Percentiles rank a stretch among this genome's conserved stretches.
These are phyloP conservation scores for Coluber constrictor DNA, from an alignment of 2,797 vertebrate genomes.

Conservation along the genomic window DNA sequence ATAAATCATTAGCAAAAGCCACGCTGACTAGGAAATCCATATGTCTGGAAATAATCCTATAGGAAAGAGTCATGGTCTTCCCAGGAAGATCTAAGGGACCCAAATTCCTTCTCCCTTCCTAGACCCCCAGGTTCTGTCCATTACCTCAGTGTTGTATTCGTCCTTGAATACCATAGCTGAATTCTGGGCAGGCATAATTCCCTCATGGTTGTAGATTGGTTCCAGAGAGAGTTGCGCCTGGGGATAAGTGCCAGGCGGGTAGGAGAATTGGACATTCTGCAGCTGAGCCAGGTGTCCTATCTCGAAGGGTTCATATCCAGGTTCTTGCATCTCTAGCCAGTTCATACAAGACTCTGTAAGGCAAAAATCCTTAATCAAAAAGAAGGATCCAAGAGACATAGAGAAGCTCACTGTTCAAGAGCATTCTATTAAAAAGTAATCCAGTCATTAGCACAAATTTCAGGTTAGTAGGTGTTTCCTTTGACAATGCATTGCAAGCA, in stretches of 20 bases:
- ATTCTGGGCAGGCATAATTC: background rate
- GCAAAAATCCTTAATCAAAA: background rate
- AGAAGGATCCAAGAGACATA: background rate
- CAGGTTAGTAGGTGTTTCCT: background rate
- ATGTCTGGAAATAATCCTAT: background rate
- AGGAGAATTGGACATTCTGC: constrained; percentile 58
- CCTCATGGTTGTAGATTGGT: constrained; percentile 39
- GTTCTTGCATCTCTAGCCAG: constrained; percentile 52
- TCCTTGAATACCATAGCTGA: constrained; percentile 38
- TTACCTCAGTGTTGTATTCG: constrained; percentile 62
- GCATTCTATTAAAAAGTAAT: background rate
- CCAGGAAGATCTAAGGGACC: too few relatives aligned
- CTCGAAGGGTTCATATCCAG: constrained; percentile 57
- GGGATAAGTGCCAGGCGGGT: constrained; percentile 41
- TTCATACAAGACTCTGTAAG: constrained; percentile 57
- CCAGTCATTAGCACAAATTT: background rate
- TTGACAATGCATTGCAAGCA: background rate
- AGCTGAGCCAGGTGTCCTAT: constrained; percentile 49
- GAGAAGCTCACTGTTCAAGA: background rate
- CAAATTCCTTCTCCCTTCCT: background rate
- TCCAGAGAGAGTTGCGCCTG: constrained; percentile 24
- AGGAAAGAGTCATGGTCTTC: background rate
- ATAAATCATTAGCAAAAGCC: background rate
- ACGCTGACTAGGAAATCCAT: background rate
- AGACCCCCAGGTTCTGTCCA: background rate